Base-by-base conservation (phyloP, 2,797 vertebrate species). In the Alcedo atthis region DNA sequence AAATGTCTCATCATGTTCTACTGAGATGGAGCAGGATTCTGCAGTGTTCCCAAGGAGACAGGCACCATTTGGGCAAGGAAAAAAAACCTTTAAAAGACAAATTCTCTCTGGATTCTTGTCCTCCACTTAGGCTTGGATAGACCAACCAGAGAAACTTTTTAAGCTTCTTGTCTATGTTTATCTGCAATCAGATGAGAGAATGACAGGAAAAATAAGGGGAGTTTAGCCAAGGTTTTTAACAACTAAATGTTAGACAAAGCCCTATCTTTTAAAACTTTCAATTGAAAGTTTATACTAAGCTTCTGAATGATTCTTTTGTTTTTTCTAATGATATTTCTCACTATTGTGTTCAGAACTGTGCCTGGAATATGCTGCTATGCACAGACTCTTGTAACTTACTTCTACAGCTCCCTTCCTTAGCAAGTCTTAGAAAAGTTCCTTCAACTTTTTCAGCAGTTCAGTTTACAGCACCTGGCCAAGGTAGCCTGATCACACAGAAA, bases 391-490 rank as follows among this genome's bases (percentile, higher is more conserved):
- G 0, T 46, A 75, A 67, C n/a, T 74, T 87, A 43, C 79, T 76
- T 16, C 54, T 57, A 2, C 53, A 64, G 5, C 24, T 70, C 53
- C n/a, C 25, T 88, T 63, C 59, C 25, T 32, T 19, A 75, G 6
- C 26, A 64, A 80, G 22, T 62, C 37, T 55, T 25, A 76, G 76
- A 80, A 90, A 96, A 92, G 73, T 95, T 95, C 92, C 84, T 69
- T 75, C 66, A 90, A 71, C 87, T 94, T 91, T 78, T 80, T 62
- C 62, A 75, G 19, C 66, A 32, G 74, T 96, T 75, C 58, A 85
- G 51, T 92, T 68, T 68, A 75, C 59, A 92, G 79, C 58, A 71
- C 37, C 85, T 75, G 66, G 43, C 79, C 81, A 85, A 91, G 90
- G 62, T 66, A 95, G 48, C 32, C 78, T 49, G 83, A 84, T 76